Evolutionary conservation across 2,797 vertebrate species (phyloP).

Genomic region (Rhadinocentrus ornatus): DNA sequence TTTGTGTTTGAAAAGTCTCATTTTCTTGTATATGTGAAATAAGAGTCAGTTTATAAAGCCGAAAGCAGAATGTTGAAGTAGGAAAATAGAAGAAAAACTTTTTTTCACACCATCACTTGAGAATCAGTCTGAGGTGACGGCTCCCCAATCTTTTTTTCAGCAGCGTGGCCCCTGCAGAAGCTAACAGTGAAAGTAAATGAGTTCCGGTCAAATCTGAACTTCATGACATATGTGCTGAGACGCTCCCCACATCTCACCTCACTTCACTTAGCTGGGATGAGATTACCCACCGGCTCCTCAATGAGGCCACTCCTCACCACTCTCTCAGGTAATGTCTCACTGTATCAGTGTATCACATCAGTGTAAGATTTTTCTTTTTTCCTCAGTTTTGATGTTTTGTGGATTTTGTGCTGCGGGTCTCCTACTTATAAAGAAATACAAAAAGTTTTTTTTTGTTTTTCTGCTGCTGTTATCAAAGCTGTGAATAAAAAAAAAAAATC

Average conservation of each 20-base stretch:
- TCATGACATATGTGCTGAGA: constrained; percentile 83
- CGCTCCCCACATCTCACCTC: constrained; percentile 81
- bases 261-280: constrained; percentile 84
- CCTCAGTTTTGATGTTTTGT: background rate
- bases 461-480: background rate
- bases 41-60: too few relatives aligned
- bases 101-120: too few relatives aligned
- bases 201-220: constrained; percentile 71
- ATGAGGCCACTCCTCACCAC: constrained; percentile 79
- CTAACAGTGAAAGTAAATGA: constrained; percentile 86
- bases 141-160: background rate
- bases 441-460: too few relatives aligned
- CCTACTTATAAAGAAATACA: background rate
- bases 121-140: background rate
- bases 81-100: too few relatives aligned
- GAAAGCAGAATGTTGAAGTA: too few relatives aligned
- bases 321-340: constrained; percentile 85
- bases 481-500: too few relatives aligned
- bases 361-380: background rate
- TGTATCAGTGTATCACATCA: too few relatives aligned
- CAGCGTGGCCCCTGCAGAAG: constrained; percentile 82
- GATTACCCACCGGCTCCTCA: constrained; percentile 63
- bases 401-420: background rate
- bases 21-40: background rate
- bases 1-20: background rate